Base-by-base conservation (phyloP, 2,888 invertebrate species). In the Drosophila helvetica region DNA sequence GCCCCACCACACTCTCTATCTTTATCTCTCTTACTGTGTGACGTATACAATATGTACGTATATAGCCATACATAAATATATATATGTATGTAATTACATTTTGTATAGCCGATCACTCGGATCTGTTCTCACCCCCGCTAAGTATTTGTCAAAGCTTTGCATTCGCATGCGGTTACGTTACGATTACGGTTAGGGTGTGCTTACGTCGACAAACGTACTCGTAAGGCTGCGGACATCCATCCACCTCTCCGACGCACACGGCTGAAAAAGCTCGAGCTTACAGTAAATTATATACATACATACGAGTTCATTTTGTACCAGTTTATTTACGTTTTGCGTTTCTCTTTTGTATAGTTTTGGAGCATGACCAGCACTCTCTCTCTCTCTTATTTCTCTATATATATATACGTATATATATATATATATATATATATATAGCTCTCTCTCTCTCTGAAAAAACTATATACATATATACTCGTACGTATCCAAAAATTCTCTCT, bases 301-400 rank as follows among this genome's bases (percentile, higher is more conserved):
- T 33, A 50, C 68, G 45, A 69, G 54, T 56, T 70, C 60, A 55
- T 48, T 61, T 64, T 71, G 50, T 71, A 58, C 38, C 67, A 50
- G 56, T 65, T 74, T 63, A 53, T 61, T 53, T 62, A 59, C 53
- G 73, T 57, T 66, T 67, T 77, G 68, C 66, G 68, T 64, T 78
- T 86, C 65, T 74, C 62, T 83, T 83, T 85, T 75, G 61, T 84
- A 77, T 78, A 80, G 65, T 86, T 82, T 86, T 82, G 66, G 82
- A 84, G 83, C 83, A 83, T 83, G 83, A 81, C 75, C 72, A 80
- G 84, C 86, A 86, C 85, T 74, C 63, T 77, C 66, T 80, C 58
- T 71, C 17, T 65, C 68, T 58, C 38, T 38, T 38, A 38, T 68
- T 18, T 52, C 62, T 50, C 30, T 57, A 15, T 64, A 47, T 79